Evolutionary conservation across 1,140 invertebrate species (phyloP), one percentile per base, ranked within the genome.

Genomic region (Bombus fervidus): DNA sequence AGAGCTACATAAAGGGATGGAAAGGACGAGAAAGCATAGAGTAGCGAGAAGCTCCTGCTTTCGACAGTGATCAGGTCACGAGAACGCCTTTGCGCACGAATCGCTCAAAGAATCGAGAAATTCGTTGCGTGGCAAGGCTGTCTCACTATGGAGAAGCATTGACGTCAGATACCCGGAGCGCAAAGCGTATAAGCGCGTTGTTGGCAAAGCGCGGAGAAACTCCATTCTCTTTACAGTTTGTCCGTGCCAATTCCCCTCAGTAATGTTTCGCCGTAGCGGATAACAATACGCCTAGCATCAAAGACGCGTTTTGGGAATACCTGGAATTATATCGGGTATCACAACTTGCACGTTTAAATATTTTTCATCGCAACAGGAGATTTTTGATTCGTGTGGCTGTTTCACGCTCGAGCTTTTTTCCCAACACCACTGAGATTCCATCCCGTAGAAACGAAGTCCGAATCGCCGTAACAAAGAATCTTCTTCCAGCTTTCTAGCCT

Each of bases 231-330:
- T 85, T 72, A 59, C 76, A 59, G 68, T 80, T 85, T 39, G 57
- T 79, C 57, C 57, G 41, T 85, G 76, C 76, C 83, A 85, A 85
- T 85, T 80, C 83, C 57, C 83, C n/a, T 53, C 47, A 80, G 83
- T 69, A 77, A 71, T 79, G 76, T 80, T 79, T 62, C 83, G 72
- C 68, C 76, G 76, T 39, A 47, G 53, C 66, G 77, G 68, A 73
- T 80, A 80, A 85, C 76, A 80, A 80, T 85, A 79, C 41, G 28
- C 28, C 57, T 53, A 41, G 25, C 66, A 34, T 80, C 77, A 80
- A 85, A 85, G 76, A 64, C 68, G 66, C 83, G 47, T 85, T 78
- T 79, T 73, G 83, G 83, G 83, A 85, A 85, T 85, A 71, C 76
- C 10, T 41, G 76, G 75, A 72, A 43, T 71, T 71, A 71, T 41